Evolutionary conservation across 2,113 vertebrate species (phyloP).

Genomic region (Etheostoma spectabile): DNA sequence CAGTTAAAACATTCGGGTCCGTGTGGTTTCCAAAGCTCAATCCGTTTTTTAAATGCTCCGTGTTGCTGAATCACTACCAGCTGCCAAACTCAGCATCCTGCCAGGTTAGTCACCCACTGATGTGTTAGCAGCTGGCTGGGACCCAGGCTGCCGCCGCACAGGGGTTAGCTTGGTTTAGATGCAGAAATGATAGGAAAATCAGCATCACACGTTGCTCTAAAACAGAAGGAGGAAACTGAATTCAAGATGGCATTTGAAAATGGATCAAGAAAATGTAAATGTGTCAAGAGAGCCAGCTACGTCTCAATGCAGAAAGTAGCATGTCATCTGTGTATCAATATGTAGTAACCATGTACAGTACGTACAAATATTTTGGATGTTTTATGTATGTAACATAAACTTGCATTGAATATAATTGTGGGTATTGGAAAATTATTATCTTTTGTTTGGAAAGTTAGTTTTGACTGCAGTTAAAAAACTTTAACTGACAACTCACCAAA

Average conservation of each 20-base stretch:
- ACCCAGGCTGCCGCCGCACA: conserved; percentile 27
- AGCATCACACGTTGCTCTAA: neutral
- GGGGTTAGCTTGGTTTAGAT: conserved; percentile 33
- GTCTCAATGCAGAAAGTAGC: neutral
- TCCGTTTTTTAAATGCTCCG: conserved; percentile 79
- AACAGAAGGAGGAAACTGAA: neutral
- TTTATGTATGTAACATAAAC: neutral
- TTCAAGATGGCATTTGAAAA: neutral
- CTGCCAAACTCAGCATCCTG: conserved; percentile 81
- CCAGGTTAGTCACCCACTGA: conserved; percentile 66
- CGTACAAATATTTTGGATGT: neutral
- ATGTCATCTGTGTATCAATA: neutral
- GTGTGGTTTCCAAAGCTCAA: conserved; percentile 86
- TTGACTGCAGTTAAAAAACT: neutral
- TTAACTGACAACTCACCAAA: too few species aligned
- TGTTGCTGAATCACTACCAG: conserved; percentile 91
- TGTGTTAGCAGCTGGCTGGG: conserved; percentile 47
- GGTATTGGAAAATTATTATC: neutral
- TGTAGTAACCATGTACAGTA: neutral
- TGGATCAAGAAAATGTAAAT: neutral
- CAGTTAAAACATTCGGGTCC: conserved; percentile 86
- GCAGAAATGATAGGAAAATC: neutral
- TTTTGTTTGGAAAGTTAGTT: neutral
- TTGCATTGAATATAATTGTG: neutral
- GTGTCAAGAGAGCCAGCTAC: neutral